Base-by-base conservation (phyloP, 23 tunicate genomes). In the Corella eumyota region DNA sequence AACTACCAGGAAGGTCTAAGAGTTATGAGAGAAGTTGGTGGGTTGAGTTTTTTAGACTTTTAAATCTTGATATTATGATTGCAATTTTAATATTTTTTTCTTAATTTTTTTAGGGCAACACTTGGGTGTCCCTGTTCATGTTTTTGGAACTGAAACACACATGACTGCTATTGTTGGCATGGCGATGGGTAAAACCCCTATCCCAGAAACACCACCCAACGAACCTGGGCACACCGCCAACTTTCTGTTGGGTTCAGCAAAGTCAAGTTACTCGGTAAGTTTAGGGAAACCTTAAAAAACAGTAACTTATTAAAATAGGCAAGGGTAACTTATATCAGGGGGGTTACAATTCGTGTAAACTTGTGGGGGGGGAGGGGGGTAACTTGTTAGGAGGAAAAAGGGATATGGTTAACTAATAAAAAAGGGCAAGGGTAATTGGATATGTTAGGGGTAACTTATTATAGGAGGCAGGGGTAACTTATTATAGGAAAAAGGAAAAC, bases 131-230 rank as follows among this genome's bases (percentile, higher is more conserved):
- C 90, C 90, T 0, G 70, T 93, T 28, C 95, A 93, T 68, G 99
- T 93, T 25, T 93, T 93, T 36, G 99, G 99, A 4, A 88, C 99
- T 21, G 99, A 93, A 69, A 93, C 99, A 29, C 99, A 93, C 55
- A 93, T 93, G 99, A 93, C 99, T 0, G 99, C 99, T 3, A 84
- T 93, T 32, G 99, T 93, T 26, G 95, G 95, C 19, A 93, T 93
- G 99, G 99, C 95, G 23, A 61, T 93, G 29, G 99, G 90, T 2
- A 84, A 77, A 55, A 33, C 90, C 36, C 95, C 99, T 1, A 54
- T 84, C 31, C 78, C 90, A 0, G 90, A 78, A 1, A 64, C 54
- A 40, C 84, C 70, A n/a, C 81, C 90, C 6, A 61, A 54, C 36
- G 78, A 72, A 49, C 82, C 90, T 1, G 81, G 90, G 2, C 93